These are phyloP conservation scores for Bubo blakistoni DNA, from an alignment of 2,113 vertebrate genomes.

Conservation along the genomic window DNA sequence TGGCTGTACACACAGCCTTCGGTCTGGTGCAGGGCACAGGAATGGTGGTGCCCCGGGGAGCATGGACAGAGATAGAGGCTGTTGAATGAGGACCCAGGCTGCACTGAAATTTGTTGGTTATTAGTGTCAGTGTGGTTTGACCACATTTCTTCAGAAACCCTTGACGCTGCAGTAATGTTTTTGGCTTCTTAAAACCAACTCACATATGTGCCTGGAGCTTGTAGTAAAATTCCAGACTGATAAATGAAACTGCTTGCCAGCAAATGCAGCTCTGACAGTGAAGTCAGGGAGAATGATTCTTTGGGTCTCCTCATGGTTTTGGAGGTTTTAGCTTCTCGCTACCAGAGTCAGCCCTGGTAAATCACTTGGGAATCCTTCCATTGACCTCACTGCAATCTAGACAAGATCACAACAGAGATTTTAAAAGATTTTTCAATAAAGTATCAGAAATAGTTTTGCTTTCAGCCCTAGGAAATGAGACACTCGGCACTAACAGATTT, in stretches of 20 bases:
- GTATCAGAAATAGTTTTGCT: not conserved
- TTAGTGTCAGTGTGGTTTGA: not conserved
- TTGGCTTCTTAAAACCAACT: not conserved
- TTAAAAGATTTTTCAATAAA: not conserved
- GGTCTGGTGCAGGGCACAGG: not conserved
- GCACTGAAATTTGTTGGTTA: not conserved
- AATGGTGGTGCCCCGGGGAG: not conserved
- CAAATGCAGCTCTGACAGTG: not conserved
- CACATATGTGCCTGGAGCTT: not conserved
- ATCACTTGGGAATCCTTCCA: not conserved
- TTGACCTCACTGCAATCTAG: not conserved
- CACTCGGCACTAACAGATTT: conserved; percentile 7
- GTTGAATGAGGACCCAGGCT: not conserved
- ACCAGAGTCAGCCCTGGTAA: not conserved
- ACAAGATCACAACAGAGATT: not conserved
- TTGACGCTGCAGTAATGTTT: not conserved
- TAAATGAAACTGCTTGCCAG: not conserved
- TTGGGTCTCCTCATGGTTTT: not conserved
- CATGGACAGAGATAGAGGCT: not conserved
- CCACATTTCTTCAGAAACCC: not conserved
- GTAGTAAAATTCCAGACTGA: not conserved
- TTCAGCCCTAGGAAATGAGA: conserved; percentile 44
- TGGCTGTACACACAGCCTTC: not conserved
- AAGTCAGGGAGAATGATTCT: not conserved
- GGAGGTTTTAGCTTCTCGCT: not conserved